A percentile compares a stretch with the other conserved stretches of the same genome.
phyloP scores from a whole-genome alignment of 2,113 vertebrate species.

The Pachycephala philippinensis region DNA sequence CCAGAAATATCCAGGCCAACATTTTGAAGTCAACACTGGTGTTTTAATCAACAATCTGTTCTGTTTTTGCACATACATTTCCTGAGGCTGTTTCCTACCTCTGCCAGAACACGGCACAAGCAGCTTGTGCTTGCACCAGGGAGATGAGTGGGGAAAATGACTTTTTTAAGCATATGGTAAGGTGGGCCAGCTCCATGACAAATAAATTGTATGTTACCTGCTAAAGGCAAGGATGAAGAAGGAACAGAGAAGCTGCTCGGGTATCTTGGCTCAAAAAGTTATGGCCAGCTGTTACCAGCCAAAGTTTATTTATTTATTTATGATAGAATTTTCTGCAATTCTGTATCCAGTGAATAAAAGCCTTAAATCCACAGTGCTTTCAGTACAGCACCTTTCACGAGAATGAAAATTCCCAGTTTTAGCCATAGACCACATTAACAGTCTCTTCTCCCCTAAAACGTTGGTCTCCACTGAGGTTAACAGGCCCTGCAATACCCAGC shows the following conservation, averaged over 20 bases:
- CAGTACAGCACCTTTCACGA: not conserved
- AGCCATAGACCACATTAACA: fast-evolving
- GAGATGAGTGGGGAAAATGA: not conserved
- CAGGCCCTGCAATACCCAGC: not conserved
- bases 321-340: not conserved
- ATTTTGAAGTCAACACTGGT: not conserved
- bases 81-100: not conserved
- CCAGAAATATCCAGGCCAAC: not conserved
- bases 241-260: not conserved
- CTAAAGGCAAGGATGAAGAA: not conserved
- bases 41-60: not conserved
- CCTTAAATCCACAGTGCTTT: not conserved
- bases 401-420: not conserved
- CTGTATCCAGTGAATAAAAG: not conserved
- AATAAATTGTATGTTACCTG: not conserved
- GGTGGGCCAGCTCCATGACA: not conserved
- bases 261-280: not conserved
- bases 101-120: not conserved
- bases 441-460: not conserved
- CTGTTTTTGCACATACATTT: not conserved
- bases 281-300: not conserved
- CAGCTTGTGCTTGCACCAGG: not conserved
- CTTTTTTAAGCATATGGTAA: not conserved
- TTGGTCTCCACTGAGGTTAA: not conserved
- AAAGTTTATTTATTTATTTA: not conserved